These are phyloP conservation scores for Resseliella maxima DNA, from an alignment of 2,888 invertebrate genomes.

Conservation along the genomic window DNA sequence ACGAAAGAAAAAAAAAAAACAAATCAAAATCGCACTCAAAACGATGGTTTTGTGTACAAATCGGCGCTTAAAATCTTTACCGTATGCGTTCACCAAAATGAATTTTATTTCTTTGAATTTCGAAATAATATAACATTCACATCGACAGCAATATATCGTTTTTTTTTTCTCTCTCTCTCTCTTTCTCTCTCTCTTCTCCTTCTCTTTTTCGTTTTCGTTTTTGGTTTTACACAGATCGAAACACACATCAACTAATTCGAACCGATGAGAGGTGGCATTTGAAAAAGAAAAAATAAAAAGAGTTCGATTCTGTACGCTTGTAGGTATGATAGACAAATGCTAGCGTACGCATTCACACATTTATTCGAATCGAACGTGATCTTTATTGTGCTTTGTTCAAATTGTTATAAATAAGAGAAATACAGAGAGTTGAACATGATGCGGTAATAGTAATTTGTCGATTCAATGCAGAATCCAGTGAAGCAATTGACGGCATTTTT, in stretches of 20 bases:
- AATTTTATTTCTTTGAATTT: neutral
- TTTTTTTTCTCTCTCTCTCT: no score
- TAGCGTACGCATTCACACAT: neutral
- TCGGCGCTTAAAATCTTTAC: neutral
- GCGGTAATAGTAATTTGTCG: neutral
- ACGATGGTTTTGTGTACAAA: neutral
- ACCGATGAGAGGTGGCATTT: neutral
- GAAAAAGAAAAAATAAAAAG: neutral
- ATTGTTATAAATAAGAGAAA: neutral
- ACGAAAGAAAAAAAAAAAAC: neutral
- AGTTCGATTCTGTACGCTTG: neutral
- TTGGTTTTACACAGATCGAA: no score
- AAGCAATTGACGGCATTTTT: no score
- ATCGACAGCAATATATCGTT: neutral
- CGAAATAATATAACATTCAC: neutral
- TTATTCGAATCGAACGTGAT: slow-evolving; percentile 19
- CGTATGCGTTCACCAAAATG: neutral
- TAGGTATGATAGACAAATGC: neutral
- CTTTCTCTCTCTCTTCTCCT: no score
- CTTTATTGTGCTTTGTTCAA: neutral
- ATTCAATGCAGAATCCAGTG: neutral
- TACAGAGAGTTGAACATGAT: neutral
- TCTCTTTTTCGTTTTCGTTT: no score
- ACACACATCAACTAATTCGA: neutral
- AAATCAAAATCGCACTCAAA: neutral